phyloP scores from a whole-genome alignment of 2,888 invertebrate species.

The Ariolimax columbianus region DNA sequence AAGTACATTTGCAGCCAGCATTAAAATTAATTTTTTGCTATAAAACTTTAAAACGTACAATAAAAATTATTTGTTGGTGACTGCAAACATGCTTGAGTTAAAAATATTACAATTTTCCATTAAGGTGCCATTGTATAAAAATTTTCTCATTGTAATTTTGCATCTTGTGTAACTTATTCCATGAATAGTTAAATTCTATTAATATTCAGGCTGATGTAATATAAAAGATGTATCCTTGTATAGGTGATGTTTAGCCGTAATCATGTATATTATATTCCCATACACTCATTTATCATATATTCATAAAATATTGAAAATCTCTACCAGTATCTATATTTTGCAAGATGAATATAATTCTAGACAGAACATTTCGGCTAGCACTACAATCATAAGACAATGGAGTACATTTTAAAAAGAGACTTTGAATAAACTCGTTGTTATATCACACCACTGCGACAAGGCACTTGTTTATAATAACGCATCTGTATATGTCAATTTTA shows the following conservation, averaged over 20 bases:
- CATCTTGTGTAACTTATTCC: not conserved
- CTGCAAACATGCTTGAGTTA: too few relatives aligned
- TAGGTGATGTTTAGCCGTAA: not conserved
- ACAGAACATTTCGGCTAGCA: conserved; percentile 15
- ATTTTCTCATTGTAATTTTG: not conserved
- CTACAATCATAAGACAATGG: conserved; percentile 9
- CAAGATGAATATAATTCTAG: not conserved
- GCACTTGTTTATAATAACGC: not conserved
- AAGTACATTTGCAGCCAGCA: not conserved
- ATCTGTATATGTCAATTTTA: not conserved
- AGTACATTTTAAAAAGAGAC: not conserved
- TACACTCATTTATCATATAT: not conserved
- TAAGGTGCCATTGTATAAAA: not conserved
- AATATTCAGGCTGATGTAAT: not conserved
- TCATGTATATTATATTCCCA: not conserved
- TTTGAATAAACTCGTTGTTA: not conserved
- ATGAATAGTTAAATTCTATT: not conserved
- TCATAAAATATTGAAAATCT: not conserved
- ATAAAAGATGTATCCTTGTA: not conserved
- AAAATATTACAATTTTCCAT: not conserved
- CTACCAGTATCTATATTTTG: not conserved
- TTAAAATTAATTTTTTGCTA: too few relatives aligned
- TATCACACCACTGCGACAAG: not conserved
- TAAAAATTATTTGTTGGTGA: too few relatives aligned
- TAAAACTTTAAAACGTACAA: too few relatives aligned